Evolutionary conservation across 2,888 invertebrate genomes (phyloP), one percentile per base, ranked within the genome.

Genomic region (Parnassius mnemosyne): DNA sequence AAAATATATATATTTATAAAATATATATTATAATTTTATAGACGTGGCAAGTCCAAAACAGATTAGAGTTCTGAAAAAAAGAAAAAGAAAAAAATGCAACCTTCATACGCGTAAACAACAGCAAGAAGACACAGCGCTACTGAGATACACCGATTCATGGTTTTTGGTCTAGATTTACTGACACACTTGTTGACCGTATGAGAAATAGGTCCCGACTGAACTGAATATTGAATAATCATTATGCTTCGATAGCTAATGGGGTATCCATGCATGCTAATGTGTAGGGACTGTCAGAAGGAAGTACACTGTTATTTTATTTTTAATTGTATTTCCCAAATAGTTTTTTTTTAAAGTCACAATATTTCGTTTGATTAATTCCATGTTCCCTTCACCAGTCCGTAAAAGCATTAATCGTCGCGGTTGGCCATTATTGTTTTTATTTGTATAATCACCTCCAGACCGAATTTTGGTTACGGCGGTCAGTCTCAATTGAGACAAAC

Each of bases 41-140:
- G 46, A 76, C 73, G 69, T 69, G 69, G 61, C 65, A 52, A 66
- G 67, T 68, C 68, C 68, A 69, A 72, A 69, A 72, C 68, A 69
- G 66, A 74, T 71, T 69, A 75, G 72, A 71, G 11, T 7, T 9
- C 2, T 13, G 12, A 67, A 68, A 66, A n/a, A 70, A 71, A 16
- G 16, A 7, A 34, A 34, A 34, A 34, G 5, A 69, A 70, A 66
- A n/a, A 81, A 49, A 54, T 50, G 25, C 41, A 63, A 87, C 86
- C 84, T 84, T 78, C 71, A 58, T 73, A 72, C 64, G 82, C 80
- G 70, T 67, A 61, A 64, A 76, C 79, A 76, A 74, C 79, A 68
- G 73, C 71, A 67, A 80, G 68, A 67, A 77, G 66, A 53, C 76
- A 71, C 57, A 79, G 63, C 70, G 75, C 63, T 75, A 84, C 73